These are phyloP conservation scores for Spilosoma lubricipeda DNA, from an alignment of 2,888 invertebrate species.

Conservation along the genomic window DNA sequence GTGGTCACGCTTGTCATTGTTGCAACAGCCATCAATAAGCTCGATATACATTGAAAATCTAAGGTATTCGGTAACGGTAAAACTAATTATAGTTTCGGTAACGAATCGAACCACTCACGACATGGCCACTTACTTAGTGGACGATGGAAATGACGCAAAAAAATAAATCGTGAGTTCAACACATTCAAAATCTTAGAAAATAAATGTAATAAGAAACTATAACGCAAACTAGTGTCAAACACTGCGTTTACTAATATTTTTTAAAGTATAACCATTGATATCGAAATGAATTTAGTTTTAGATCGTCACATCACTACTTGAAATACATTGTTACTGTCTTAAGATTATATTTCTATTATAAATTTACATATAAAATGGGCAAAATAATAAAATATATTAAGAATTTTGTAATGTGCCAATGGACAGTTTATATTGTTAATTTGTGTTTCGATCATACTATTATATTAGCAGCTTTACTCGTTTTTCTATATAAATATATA, in stretches of 20 bases:
- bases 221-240: conserved; percentile 59
- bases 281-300: conserved; percentile 41
- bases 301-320: conserved; percentile 37
- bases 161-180: conserved; percentile 75
- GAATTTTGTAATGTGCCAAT: conserved; percentile 24
- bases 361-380: conserved; percentile 40
- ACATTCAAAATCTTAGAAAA: conserved; percentile 68
- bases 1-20: conserved; percentile 70
- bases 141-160: conserved; percentile 71
- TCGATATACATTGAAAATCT: conserved; percentile 71
- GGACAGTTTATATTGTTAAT: conserved; percentile 40
- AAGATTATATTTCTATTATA: conserved; percentile 35
- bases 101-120: conserved; percentile 80
- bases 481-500: not conserved
- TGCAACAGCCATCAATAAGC: conserved; percentile 61
- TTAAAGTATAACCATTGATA: conserved; percentile 31
- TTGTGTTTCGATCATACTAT: conserved; percentile 35
- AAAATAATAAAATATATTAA: conserved; percentile 37
- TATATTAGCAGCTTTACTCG: conserved; percentile 39
- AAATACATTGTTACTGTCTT: conserved; percentile 44
- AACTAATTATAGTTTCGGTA: conserved; percentile 80
- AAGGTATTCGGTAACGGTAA: conserved; percentile 76
- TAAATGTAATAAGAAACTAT: conserved; percentile 62
- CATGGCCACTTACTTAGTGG: conserved; percentile 67
- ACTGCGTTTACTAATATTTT: conserved; percentile 35